These are phyloP conservation scores for Aldabrachelys gigantea DNA, from an alignment of 2,113 vertebrate genomes.

Conservation along the genomic window DNA sequence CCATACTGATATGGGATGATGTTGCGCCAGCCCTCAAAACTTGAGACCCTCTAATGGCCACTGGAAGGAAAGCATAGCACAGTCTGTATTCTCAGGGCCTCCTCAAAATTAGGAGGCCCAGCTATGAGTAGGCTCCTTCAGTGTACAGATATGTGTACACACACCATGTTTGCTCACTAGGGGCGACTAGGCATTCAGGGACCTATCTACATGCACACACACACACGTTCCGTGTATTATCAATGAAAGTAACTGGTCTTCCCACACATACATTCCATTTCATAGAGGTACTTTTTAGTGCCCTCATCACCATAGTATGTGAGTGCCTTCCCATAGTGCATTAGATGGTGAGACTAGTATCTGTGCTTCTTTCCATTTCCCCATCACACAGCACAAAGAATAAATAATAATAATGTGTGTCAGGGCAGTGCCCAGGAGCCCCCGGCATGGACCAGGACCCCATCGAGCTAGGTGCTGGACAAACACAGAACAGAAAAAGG, in stretches of 20 bases:
- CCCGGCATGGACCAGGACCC: not conserved
- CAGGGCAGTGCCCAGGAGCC: not conserved
- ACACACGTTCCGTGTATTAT: not conserved
- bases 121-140: not conserved
- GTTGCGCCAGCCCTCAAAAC: not conserved
- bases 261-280: not conserved
- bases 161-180: not conserved
- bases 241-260: not conserved
- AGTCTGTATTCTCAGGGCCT: not conserved
- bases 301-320: not conserved
- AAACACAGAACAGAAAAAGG: not conserved
- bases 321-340: not conserved
- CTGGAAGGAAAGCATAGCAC: not conserved
- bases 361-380: not conserved
- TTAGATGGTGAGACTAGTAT: not conserved
- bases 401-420: not conserved
- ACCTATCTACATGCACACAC: not conserved
- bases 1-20: not conserved
- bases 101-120: not conserved
- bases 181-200: not conserved
- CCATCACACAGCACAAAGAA: not conserved
- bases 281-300: not conserved
- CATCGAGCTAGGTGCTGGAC: not conserved
- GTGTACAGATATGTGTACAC: not conserved
- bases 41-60: not conserved